Conservation (phyloP, 2,113 vertebrate genomes). For the Empidonax alnorum region DNA sequence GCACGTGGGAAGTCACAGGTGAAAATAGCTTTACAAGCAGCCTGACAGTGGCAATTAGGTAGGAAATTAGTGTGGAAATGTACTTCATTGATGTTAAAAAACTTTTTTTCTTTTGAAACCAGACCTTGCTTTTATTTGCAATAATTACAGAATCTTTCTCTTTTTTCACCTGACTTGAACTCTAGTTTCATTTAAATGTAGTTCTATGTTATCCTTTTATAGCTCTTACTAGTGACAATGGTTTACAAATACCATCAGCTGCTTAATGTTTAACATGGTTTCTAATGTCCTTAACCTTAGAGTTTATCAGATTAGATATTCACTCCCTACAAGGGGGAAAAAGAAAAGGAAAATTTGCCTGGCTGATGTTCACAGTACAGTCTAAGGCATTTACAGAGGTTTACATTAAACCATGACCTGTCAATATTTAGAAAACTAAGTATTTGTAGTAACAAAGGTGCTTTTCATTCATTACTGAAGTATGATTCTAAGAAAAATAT, state of each 20-base stretch:
- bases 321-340: neutral
- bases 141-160: neutral
- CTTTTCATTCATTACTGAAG: neutral
- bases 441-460: neutral
- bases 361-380: neutral
- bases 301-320: constrained; percentile 53
- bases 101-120: neutral
- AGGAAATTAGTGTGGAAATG: neutral
- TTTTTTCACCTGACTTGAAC: neutral
- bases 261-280: constrained; percentile 75
- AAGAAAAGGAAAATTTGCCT: neutral
- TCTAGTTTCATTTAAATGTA: neutral
- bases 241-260: constrained; percentile 8
- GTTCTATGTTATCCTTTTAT: constrained; percentile 2
- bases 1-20: neutral
- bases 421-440: neutral
- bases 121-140: neutral
- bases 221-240: neutral
- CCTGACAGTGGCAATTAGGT: neutral
- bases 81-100: neutral
- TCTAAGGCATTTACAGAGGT: neutral
- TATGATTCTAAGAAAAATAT: neutral
- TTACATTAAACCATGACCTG: neutral
- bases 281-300: constrained; percentile 43
- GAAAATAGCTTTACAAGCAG: neutral